Conservation (phyloP, 2,113 vertebrate genomes). For the Podilymbus podiceps region DNA sequence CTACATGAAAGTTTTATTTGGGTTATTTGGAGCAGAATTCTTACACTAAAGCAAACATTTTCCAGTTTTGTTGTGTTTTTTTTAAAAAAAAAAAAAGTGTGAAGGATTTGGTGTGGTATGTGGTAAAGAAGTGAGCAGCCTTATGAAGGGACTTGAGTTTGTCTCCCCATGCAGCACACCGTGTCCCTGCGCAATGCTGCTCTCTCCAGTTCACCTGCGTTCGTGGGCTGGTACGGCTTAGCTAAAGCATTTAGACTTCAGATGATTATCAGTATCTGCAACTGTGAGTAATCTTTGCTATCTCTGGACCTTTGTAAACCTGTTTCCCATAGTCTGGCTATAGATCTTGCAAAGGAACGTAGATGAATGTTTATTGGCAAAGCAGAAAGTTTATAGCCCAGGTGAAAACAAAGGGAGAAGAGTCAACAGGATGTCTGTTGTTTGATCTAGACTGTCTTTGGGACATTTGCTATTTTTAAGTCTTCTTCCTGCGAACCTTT, state of each 20-base stretch:
- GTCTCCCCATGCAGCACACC: background rate
- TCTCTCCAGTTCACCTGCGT: background rate
- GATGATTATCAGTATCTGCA: background rate
- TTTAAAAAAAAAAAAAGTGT: background rate
- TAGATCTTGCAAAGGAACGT: background rate
- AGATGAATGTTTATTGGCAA: constrained; percentile 47
- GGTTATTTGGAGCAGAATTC: background rate
- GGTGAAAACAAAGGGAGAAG: constrained; percentile 29
- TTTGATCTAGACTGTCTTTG: constrained; percentile 12
- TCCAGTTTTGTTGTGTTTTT: background rate
- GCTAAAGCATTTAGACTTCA: background rate
- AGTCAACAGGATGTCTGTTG: constrained; percentile 59
- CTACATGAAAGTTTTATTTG: background rate
- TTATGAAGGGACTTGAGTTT: background rate
- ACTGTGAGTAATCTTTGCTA: background rate
- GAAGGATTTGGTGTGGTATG: background rate
- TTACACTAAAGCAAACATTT: background rate
- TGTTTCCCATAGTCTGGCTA: constrained; percentile 3
- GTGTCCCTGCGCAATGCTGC: background rate
- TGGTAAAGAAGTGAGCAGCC: background rate
- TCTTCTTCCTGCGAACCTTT: constrained; percentile 55
- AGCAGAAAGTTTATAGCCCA: constrained; percentile 48
- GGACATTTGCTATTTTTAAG: constrained; percentile 3
- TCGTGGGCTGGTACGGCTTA: background rate
- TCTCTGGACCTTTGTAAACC: background rate